Percentiles rank a stretch among this genome's conserved stretches.
Conservation (phyloP, 1,140 invertebrate species). For the Bombus pascuorum region DNA sequence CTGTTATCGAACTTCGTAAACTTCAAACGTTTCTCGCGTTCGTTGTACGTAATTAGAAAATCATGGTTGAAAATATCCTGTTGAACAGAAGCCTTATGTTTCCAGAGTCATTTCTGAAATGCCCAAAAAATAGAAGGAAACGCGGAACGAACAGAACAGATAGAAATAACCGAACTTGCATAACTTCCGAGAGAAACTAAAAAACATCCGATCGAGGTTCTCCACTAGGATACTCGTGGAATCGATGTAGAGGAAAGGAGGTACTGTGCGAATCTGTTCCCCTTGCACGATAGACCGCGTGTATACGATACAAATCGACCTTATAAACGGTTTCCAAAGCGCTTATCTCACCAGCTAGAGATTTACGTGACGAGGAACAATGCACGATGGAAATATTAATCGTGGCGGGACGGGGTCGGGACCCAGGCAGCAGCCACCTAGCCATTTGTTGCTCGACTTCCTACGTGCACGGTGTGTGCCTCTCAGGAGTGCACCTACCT, state of each 20-base stretch:
- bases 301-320: conserved; percentile 61
- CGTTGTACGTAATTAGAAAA: too few species aligned
- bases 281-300: background rate
- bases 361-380: conserved; percentile 74
- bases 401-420: conserved; percentile 59
- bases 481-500: conserved; percentile 60
- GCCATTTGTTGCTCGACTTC: conserved; percentile 70
- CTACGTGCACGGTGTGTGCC: conserved; percentile 47
- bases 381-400: conserved; percentile 76
- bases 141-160: background rate
- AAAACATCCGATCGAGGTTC: background rate
- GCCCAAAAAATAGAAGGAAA: too few species aligned
- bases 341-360: conserved; percentile 66
- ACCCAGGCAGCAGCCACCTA: conserved; percentile 65
- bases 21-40: too few species aligned
- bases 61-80: too few species aligned
- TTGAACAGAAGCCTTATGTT: too few species aligned
- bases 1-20: too few species aligned
- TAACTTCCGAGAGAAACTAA: background rate
- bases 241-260: background rate
- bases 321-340: conserved; percentile 66
- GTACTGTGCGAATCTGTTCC: background rate
- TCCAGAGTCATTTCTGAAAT: too few species aligned
- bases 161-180: background rate
- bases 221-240: background rate